Evolutionary conservation across 2,888 invertebrate species (phyloP).

Genomic region (Petrolisthes manimaculis): DNA sequence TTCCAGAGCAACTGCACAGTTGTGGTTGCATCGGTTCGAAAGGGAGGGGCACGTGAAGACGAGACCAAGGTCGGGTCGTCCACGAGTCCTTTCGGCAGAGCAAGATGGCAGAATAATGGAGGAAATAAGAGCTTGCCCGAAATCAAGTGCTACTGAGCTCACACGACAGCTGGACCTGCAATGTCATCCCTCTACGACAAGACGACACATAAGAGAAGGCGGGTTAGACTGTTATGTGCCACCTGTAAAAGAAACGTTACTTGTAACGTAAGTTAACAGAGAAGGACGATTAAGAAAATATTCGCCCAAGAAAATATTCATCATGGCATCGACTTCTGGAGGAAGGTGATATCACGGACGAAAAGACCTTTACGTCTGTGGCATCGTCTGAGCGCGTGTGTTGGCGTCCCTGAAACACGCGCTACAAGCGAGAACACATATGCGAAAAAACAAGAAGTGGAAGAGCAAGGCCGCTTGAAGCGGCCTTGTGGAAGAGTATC

Average conservation of each 20-base stretch:
- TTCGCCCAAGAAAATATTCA: background rate
- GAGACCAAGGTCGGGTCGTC: background rate
- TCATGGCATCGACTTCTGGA: background rate
- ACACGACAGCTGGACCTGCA: background rate
- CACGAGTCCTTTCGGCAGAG: background rate
- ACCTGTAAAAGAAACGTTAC: background rate
- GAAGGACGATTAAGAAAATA: background rate
- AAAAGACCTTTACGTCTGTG: background rate
- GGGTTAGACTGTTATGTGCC: background rate
- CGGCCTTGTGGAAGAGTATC: background rate
- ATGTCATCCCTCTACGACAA: slow-evolving; percentile 12
- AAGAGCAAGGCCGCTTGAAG: too few species aligned
- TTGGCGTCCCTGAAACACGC: background rate
- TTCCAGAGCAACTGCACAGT: background rate
- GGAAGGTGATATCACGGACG: background rate
- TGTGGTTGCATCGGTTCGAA: too few species aligned
- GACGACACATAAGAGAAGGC: background rate
- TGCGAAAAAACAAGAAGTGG: background rate
- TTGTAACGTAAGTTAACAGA: background rate
- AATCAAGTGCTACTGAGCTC: background rate
- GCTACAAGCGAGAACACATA: background rate
- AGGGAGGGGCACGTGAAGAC: background rate
- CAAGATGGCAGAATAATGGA: background rate
- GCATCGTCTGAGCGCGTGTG: background rate
- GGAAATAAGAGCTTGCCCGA: background rate